Evolutionary conservation across 2,113 vertebrate genomes (phyloP).

Genomic region (Excalfactoria chinensis): DNA sequence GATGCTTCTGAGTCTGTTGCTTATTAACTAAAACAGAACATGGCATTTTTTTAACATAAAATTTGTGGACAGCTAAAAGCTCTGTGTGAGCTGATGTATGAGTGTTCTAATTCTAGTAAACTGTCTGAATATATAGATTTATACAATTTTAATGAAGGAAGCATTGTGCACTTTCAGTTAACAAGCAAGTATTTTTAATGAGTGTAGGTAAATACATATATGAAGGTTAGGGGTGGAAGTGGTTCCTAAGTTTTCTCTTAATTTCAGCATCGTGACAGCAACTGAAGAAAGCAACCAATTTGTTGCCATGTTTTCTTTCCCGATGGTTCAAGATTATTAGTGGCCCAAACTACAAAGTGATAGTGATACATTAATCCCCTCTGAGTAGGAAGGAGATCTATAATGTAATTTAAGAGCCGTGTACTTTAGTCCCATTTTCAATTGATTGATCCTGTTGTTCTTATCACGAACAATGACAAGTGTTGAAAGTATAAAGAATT

Average conservation of each 20-base stretch:
- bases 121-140: conserved; percentile 44
- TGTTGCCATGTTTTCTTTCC: conserved; percentile 37
- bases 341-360: conserved; percentile 38
- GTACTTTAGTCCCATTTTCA: conserved; percentile 43
- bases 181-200: conserved; percentile 36
- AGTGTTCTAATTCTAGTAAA: conserved; percentile 39
- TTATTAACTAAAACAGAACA: background rate
- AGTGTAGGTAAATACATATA: background rate
- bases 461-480: conserved; percentile 39
- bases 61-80: background rate
- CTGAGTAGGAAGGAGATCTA: conserved; percentile 46
- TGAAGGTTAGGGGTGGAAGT: background rate
- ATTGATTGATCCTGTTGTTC: conserved; percentile 54
- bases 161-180: conserved; percentile 56
- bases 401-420: conserved; percentile 55
- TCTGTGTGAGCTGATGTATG: background rate
- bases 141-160: conserved; percentile 37
- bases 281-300: conserved; percentile 30
- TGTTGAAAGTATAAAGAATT: conserved; percentile 26
- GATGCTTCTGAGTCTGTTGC: background rate
- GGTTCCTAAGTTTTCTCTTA: conserved; percentile 13
- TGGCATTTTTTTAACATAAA: background rate
- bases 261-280: conserved; percentile 27
- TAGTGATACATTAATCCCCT: conserved; percentile 51
- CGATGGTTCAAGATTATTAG: conserved; percentile 59